phyloP scores from a whole-genome alignment of 92 coral and sea anemone species.

The Parazoanthus atlanticus region DNA sequence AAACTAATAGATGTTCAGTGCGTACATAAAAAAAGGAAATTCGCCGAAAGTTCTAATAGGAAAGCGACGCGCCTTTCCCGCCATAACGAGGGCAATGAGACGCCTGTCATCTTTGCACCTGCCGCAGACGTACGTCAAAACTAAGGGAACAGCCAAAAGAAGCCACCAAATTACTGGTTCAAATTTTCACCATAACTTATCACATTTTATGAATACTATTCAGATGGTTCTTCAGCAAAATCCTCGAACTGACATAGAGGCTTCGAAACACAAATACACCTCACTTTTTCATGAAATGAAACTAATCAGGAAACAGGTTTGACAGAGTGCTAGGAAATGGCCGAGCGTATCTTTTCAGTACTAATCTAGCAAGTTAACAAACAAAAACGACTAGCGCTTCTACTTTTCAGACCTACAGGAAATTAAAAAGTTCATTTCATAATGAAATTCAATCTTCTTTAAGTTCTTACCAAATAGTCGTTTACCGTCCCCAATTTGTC shows the following conservation, averaged over 20 bases:
- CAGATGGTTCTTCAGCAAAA: background rate
- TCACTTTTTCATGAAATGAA: slow-evolving; percentile 7
- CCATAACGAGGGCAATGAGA: background rate
- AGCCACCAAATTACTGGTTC: background rate
- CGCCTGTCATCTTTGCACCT: slow-evolving; percentile 21
- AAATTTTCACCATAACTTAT: background rate
- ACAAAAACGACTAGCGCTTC: background rate
- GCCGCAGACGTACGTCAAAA: slow-evolving; percentile 20
- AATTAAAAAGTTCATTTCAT: slow-evolving; percentile 16
- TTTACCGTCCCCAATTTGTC: slow-evolving; percentile 5
- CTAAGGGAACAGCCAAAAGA: background rate
- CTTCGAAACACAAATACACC: background rate
- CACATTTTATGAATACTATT: background rate
- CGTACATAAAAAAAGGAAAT: background rate
- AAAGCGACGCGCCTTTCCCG: background rate
- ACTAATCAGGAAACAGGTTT: background rate
- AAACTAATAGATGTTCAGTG: background rate
- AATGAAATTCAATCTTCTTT: slow-evolving; percentile 32
- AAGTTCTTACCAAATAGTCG: slow-evolving; percentile 16
- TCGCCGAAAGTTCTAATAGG: background rate
- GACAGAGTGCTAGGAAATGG: background rate
- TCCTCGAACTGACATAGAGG: background rate
- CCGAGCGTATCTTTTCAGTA: background rate
- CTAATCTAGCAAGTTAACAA: slow-evolving; percentile 30
- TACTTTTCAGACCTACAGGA: slow-evolving; percentile 14